Base-by-base conservation (phyloP, 2,797 vertebrate genomes). In the Menidia menidia region DNA sequence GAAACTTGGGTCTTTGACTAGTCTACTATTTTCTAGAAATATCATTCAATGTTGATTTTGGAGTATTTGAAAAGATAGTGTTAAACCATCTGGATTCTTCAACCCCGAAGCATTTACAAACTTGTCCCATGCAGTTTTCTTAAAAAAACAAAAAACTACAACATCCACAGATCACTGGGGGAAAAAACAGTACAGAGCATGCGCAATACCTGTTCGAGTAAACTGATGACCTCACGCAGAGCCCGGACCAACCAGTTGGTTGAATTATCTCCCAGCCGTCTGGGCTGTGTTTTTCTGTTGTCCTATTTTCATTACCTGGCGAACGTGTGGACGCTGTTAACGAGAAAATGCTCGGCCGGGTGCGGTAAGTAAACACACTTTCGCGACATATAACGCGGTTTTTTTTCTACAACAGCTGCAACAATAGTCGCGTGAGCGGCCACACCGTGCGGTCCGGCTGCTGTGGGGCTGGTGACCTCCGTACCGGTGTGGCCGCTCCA, bases 141-240 rank as follows among this genome's bases (percentile, higher is more conserved):
- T 9, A 19, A 12, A 48, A 48, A 48, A 19, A 3, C 16, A 2
- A 7, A 9, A 7, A 1, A 87, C 81, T 81, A 73, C 85, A 83
- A 78, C 18, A 44, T 10, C 84, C 87, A 79, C 42, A 4, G 73
- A 6, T 56, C 82, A 58, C 13, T 6, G 56, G 31, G 56, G 31
- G 3, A 12, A 16, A 42, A 57, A 6, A 39, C n/a, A 25, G 2
- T 1, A 2, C 0, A 0, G 16, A 87, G 79, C 94, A 92, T 93
- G 94, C 93, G 94, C 91, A 87, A 3, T 82, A 47, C 4, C 51
- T n/a, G 18, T 15, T 55, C 77, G 84, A 92, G 85, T 81, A 81
- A 79, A 77, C 11, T 83, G 78, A 83, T 95, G 95, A 96, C 94
- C 90, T 96, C 94, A 96, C 93, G 88, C 88, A 73, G 85, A 78